These are phyloP conservation scores for Idaea dimidiata DNA, from an alignment of 2,888 invertebrate species.

Conservation along the genomic window DNA sequence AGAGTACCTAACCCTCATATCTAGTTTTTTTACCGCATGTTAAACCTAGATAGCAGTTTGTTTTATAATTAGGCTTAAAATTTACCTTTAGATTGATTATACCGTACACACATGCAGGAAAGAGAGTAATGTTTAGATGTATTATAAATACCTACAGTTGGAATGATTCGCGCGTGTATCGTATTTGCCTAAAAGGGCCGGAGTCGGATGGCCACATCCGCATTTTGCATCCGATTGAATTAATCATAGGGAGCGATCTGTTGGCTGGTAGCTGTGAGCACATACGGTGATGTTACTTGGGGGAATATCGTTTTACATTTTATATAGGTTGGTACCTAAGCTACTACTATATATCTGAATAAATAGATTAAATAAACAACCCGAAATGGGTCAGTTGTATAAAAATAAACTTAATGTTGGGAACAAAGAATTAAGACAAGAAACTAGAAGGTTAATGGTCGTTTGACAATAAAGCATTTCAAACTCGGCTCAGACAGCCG, in stretches of 20 bases:
- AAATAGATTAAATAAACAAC: background rate
- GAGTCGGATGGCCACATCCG: constrained; percentile 54
- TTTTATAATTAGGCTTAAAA: no score
- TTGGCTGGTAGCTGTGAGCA: constrained; percentile 27
- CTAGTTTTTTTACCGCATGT: no score
- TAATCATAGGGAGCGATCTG: constrained; percentile 61
- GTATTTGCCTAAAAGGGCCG: constrained; percentile 51
- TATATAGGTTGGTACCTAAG: background rate
- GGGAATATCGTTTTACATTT: background rate
- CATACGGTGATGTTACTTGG: constrained; percentile 24
- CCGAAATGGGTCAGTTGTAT: background rate
- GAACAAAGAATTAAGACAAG: no score
- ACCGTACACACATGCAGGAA: no score
- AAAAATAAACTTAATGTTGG: background rate
- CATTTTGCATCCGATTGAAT: constrained; percentile 67
- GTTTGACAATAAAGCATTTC: no score
- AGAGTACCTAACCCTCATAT: no score
- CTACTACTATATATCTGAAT: constrained; percentile 10
- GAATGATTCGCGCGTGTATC: constrained; percentile 7
- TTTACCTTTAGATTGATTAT: no score
- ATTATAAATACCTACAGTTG: background rate
- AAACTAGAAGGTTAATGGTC: no score
- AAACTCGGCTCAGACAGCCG: no score
- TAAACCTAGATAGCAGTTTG: no score
- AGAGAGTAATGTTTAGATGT: no score